Evolutionary conservation across 1,140 invertebrate genomes (phyloP), one percentile per base, ranked within the genome.

Genomic region (Batillaria attramentaria): DNA sequence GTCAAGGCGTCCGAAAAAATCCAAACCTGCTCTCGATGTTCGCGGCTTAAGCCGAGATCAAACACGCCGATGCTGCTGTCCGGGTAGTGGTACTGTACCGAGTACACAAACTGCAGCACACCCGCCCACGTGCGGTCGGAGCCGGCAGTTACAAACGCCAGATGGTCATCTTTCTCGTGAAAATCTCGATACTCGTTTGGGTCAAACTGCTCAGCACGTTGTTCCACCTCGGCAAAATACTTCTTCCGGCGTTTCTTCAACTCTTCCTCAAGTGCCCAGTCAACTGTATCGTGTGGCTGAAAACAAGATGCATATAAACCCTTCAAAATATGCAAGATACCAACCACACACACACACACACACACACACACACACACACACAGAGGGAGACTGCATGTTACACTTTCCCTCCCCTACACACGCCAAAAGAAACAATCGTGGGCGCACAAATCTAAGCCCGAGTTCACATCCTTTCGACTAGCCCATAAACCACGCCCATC

Each of bases 121-220:
- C 72, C 83, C 3, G n/a, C 39, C 68, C 78, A 82, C 1, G 73
- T 84, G 13, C 35, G 57, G 66, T 73, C 70, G 1, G 72, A 77
- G 35, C 35, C 83, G 18, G 81, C 83, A n/a, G 81, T 82, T 42
- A 82, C 80, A n/a, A 84, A 82, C 50, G 77, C 62, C 33, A 81
- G 57, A 60, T 81, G 31, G 13, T 81, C 80, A 35, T 81, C 54
- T 8, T 31, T 13, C 65, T 82, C 81, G 6, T 77, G 43, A 10
- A 79, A 41, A 39, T 79, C 54, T 41, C 60, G 60, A 16, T 46
- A 28, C 20, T 70, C 72, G 24, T 69, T 10, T 35, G 60, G 54
- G 39, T 75, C 66, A 39, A 77, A 54, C 41, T 72, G 35, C 70
- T 79, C 66, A 31, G 74, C 66, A 31, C 24, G 72, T 28, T 72